phyloP scores from a whole-genome alignment of 2,888 invertebrate genomes.

The Didymodactylos carnosus region DNA sequence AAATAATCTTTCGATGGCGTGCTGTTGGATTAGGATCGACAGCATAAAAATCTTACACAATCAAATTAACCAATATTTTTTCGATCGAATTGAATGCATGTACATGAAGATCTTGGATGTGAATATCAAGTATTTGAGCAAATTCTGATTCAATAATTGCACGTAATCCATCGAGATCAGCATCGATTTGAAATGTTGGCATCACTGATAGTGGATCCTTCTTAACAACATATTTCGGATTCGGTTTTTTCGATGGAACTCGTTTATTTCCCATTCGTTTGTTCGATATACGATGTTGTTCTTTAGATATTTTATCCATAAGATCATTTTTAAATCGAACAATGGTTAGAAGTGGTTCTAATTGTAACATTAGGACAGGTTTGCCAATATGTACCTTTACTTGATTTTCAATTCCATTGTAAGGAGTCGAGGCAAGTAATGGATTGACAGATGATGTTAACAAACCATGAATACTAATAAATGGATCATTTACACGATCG shows the following conservation, averaged over 20 bases:
- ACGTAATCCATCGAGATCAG: not conserved
- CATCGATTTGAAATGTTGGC: not conserved
- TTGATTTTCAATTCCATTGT: not conserved
- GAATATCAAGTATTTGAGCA: conserved; percentile 34
- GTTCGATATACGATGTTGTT: not conserved
- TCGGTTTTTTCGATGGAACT: too few relatives aligned
- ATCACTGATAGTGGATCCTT: not conserved
- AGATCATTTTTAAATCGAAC: not conserved
- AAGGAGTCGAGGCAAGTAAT: not conserved
- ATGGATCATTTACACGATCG: not conserved
- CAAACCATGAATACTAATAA: not conserved
- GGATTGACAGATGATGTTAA: not conserved
- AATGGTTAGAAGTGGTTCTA: not conserved
- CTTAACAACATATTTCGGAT: not conserved
- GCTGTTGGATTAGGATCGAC: not conserved
- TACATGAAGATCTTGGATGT: conserved; percentile 35
- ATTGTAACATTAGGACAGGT: not conserved
- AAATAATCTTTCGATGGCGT: not conserved
- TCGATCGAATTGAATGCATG: conserved; percentile 26
- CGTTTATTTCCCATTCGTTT: not conserved
- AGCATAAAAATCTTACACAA: not conserved
- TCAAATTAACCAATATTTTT: not conserved
- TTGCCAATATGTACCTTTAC: not conserved
- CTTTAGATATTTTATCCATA: not conserved
- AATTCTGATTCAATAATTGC: conserved; percentile 18